These are phyloP conservation scores for Calliphora vomitoria DNA, from an alignment of 2,888 invertebrate species.

Conservation along the genomic window DNA sequence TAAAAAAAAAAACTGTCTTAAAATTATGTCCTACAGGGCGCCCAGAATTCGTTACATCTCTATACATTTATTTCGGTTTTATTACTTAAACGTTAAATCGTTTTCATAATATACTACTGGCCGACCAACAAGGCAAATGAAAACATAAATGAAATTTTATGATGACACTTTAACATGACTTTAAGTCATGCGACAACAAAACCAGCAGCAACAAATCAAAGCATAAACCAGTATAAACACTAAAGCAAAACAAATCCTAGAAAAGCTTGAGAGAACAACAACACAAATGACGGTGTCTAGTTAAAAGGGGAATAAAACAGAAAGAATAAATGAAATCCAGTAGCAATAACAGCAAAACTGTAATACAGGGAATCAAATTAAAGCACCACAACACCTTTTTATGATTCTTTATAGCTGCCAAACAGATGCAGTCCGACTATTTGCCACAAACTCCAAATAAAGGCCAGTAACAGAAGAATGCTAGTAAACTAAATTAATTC, in stretches of 20 bases:
- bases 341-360: not conserved
- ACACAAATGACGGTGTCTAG: not conserved
- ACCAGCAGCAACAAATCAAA: not conserved
- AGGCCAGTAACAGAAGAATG: not conserved
- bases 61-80: not conserved
- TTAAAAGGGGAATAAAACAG: not conserved
- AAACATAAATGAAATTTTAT: conserved; percentile 34
- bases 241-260: conserved; percentile 7
- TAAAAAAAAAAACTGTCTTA: not conserved
- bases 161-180: conserved; percentile 38
- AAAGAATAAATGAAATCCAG: not conserved
- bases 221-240: not conserved
- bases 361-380: not conserved
- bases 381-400: conserved; percentile 12
- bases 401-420: not conserved
- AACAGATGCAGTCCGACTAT: not conserved
- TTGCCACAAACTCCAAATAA: not conserved
- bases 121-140: not conserved
- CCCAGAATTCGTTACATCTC: not conserved
- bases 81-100: not conserved
- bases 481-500: conserved; percentile 58
- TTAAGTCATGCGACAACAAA: conserved; percentile 8
- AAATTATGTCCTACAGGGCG: too few relatives aligned
- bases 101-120: not conserved
- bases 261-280: not conserved